These are phyloP conservation scores for Acanthaster planci DNA, from an alignment of 35 echinoderm and acorn worm genomes.

Conservation along the genomic window DNA sequence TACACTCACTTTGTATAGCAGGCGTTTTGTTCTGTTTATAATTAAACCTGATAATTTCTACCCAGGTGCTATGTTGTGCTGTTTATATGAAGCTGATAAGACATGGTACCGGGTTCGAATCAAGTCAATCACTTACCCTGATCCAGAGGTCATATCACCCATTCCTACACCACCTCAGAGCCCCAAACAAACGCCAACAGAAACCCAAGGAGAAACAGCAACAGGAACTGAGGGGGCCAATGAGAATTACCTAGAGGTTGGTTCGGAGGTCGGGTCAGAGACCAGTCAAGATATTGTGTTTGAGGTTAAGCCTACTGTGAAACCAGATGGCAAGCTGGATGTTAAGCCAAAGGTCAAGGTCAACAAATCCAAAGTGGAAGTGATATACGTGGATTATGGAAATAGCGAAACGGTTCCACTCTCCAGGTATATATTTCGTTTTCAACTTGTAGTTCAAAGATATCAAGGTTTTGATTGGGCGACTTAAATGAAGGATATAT, in stretches of 20 bases:
- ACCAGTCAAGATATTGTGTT: not conserved
- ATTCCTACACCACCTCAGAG: not conserved
- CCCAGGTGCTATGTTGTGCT: conserved; percentile 65
- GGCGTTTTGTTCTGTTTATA: not conserved
- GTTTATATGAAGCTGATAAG: conserved; percentile 61
- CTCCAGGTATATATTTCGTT: conserved; percentile 47
- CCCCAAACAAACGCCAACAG: not conserved
- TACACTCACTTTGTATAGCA: not conserved
- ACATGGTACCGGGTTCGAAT: conserved; percentile 78
- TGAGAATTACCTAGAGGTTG: not conserved
- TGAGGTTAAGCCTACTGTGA: not conserved
- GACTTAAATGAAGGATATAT: too few relatives aligned
- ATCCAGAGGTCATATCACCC: conserved; percentile 21
- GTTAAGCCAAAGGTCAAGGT: conserved; percentile 41
- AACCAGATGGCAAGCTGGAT: not conserved
- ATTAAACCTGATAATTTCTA: not conserved
- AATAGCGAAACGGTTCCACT: conserved; percentile 81
- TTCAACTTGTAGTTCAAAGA: not conserved
- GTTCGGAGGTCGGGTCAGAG: not conserved
- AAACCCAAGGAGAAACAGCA: not conserved
- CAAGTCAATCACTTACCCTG: conserved; percentile 37
- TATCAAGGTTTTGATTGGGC: not conserved
- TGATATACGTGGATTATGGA: conserved; percentile 87
- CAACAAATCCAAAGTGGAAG: conserved; percentile 59
- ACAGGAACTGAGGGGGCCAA: not conserved